Percentiles rank a stretch among this genome's conserved stretches.
Evolutionary conservation across 1,140 invertebrate species (phyloP).

Genomic region (Brachionus paranguensis): DNA sequence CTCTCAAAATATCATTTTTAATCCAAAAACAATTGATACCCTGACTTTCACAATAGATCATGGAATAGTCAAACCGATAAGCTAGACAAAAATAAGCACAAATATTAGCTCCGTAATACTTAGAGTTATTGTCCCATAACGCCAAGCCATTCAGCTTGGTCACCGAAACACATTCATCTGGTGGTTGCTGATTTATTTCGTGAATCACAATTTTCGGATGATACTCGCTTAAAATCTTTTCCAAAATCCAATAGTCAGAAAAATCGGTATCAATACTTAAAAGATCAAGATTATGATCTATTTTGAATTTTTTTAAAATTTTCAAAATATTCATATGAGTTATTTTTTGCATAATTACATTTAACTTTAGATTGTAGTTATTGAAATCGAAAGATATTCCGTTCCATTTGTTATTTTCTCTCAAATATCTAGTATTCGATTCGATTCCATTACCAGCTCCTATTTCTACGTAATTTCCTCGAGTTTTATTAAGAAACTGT

Average conservation of each 20-base stretch:
- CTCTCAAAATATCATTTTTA: neutral
- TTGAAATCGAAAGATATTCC: neutral
- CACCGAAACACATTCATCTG: slow-evolving; percentile 10
- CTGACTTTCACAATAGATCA: slow-evolving; percentile 36
- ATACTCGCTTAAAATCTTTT: neutral
- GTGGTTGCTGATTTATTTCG: slow-evolving; percentile 29
- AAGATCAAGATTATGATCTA: neutral
- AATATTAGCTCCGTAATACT: slow-evolving; percentile 19
- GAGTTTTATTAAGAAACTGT: neutral
- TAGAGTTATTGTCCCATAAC: slow-evolving; percentile 1
- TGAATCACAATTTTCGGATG: neutral
- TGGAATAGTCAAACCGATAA: neutral
- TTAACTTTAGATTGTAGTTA: neutral
- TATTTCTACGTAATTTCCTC: slow-evolving; percentile 18
- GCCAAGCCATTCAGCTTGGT: neutral
- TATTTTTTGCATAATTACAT: slow-evolving; percentile 2
- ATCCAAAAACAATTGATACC: slow-evolving; percentile 37
- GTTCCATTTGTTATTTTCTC: neutral
- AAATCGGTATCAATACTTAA: slow-evolving; percentile 15
- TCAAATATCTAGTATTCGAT: slow-evolving; percentile 19
- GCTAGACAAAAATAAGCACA: slow-evolving; percentile 34
- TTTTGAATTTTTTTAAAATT: neutral
- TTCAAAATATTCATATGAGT: neutral
- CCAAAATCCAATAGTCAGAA: slow-evolving; percentile 32
- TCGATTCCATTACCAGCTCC: neutral